Evolutionary conservation across 2,888 invertebrate genomes (phyloP).

Genomic region (Halictus ligatus): DNA sequence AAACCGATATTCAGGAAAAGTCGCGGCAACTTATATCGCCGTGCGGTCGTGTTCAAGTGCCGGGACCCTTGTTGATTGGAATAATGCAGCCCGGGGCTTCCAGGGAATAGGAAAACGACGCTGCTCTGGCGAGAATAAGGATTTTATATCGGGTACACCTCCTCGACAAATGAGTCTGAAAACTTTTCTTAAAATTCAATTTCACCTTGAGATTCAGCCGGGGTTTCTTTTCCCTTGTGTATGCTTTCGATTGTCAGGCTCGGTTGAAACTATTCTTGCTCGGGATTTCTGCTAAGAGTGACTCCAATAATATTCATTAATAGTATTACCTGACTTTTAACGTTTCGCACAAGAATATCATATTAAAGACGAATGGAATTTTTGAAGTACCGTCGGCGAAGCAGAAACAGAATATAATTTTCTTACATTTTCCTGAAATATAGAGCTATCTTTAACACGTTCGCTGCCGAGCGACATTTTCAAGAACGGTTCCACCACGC

Average conservation of each 20-base stretch:
- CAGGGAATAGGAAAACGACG: neutral
- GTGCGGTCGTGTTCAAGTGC: neutral
- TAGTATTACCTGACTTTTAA: neutral
- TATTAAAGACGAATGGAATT: neutral
- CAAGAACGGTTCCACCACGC: too few species aligned
- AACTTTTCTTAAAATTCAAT: neutral
- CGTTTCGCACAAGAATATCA: neutral
- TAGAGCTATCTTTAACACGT: neutral
- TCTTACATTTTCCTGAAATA: neutral
- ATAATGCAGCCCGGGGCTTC: neutral
- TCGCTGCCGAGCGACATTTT: too few species aligned
- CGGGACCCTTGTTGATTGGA: neutral
- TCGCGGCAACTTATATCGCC: constrained; percentile 18
- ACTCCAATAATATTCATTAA: neutral
- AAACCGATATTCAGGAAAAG: constrained; percentile 2
- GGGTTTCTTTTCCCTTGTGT: neutral
- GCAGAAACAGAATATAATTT: neutral
- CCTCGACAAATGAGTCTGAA: neutral
- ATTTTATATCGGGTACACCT: neutral
- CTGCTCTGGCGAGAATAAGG: neutral
- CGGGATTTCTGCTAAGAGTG: neutral
- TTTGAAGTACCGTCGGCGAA: neutral
- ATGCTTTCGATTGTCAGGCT: neutral
- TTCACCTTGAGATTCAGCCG: neutral
- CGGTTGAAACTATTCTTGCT: neutral